phyloP scores from a whole-genome alignment of 2,888 invertebrate genomes.

The Calliopum simillimum region DNA sequence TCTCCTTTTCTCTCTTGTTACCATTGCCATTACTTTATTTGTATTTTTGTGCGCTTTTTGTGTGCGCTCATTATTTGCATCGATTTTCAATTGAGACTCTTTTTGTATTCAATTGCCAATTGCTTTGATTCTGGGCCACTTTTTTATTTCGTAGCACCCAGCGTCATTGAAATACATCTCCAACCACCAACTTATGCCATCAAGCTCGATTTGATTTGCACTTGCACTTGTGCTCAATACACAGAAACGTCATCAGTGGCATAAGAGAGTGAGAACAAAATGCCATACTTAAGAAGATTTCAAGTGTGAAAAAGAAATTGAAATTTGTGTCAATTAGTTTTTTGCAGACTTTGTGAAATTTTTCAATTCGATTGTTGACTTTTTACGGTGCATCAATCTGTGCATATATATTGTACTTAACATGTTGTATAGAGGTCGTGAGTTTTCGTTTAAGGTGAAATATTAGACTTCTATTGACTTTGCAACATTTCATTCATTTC shows the following conservation, averaged over 20 bases:
- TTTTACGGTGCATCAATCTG: too few relatives aligned
- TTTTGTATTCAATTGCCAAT: conserved; percentile 38
- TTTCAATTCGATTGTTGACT: too few relatives aligned
- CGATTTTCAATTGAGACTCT: conserved; percentile 54
- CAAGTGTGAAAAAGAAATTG: conserved; percentile 49
- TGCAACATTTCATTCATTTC: too few relatives aligned
- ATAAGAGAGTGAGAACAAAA: too few relatives aligned
- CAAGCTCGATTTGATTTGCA: not conserved
- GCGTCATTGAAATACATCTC: conserved; percentile 47
- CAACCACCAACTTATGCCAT: conserved; percentile 1
- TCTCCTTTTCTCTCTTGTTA: not conserved
- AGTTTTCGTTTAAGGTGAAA: too few relatives aligned
- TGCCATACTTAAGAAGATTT: conserved; percentile 37
- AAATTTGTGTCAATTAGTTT: conserved; percentile 52
- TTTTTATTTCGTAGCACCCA: conserved; percentile 49
- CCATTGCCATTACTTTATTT: not conserved
- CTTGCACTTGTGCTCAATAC: conserved; percentile 1
- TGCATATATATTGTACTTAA: too few relatives aligned
- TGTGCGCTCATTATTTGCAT: conserved; percentile 60
- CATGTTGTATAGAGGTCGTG: too few relatives aligned
- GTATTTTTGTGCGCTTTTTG: conserved; percentile 25
- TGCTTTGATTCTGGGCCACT: conserved; percentile 24
- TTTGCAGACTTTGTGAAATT: conserved; percentile 19
- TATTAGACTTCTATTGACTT: too few relatives aligned
- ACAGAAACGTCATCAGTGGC: conserved; percentile 19